Base-by-base conservation (phyloP, 1,140 invertebrate species). In the Solen grandis region DNA sequence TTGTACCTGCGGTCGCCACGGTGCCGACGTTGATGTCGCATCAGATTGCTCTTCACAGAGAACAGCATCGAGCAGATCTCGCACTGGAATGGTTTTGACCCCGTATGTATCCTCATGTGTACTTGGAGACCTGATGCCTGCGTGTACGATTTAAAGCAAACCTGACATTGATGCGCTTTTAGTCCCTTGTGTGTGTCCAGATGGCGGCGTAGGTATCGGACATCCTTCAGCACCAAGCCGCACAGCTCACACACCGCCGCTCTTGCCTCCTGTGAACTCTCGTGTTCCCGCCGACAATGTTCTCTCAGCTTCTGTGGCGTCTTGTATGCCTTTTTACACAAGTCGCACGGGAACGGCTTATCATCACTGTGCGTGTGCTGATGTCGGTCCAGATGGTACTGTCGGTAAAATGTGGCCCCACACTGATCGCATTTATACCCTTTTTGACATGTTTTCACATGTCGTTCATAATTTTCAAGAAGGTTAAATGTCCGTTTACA, bases 31-130 rank as follows among this genome's bases (percentile, higher is more conserved):
- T 66, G 63, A 36, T 66, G 63, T 1, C 63, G 63, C 35, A 66
- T n/a, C 63, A 66, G 16, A 35, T 66, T 66, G 35, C 63, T 66
- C 63, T 66, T 66, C 29, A 66, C 63, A 2, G 63, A 22, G 35
- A 66, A 66, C 63, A 33, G 27, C 63, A 66, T 66, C 10, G 63
- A 27, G 35, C 63, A 66, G 16, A 66, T 66, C 63, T 66, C 63
- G 16, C 63, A 66, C 29, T 33, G 27, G 35, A 33, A 66, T 35
- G 63, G 63, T 46, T 19, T 46, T 10, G 41, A 8, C 8, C 41
- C 41, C 8, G 41, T 46, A 19, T 46, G 41, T 19, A 46, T 46
- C 41, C 41, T 8, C 41, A 46, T 46, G 19, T 46, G 41, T 46
- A 46, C 41, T 19, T 46, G 41, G 8, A 46, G 41, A 10, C 41